Evolutionary conservation across 2,888 invertebrate genomes (phyloP).

Genomic region (Phania funesta): DNA sequence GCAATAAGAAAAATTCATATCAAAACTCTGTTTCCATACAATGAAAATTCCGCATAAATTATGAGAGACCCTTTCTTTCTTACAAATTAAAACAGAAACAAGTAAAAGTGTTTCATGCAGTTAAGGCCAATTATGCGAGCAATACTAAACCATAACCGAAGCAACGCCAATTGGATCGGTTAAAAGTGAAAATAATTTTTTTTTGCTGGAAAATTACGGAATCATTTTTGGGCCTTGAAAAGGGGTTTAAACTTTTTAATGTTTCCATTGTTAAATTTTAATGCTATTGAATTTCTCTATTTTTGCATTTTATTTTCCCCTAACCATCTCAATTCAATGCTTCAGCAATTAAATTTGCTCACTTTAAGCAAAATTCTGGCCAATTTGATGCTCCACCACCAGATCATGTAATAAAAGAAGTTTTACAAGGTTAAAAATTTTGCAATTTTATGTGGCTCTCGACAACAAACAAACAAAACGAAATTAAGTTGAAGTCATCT

Average conservation of each 20-base stretch:
- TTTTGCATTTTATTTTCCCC: neutral
- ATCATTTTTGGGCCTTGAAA: neutral
- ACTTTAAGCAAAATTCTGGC: neutral
- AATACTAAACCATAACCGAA: too few relatives aligned
- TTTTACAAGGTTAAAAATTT: conserved; percentile 75
- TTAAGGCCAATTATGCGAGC: too few relatives aligned
- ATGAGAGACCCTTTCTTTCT: too few relatives aligned
- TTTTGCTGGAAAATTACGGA: too few relatives aligned
- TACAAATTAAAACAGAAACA: neutral
- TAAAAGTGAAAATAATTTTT: too few relatives aligned
- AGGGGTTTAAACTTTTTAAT: neutral
- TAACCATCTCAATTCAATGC: neutral
- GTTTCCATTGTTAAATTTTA: neutral
- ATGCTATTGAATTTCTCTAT: conserved; percentile 18
- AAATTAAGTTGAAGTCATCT: conserved; percentile 13
- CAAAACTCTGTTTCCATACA: too few relatives aligned
- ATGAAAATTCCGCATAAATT: too few relatives aligned
- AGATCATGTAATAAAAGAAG: conserved; percentile 69
- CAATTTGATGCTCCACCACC: conserved; percentile 31
- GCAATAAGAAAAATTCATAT: too few relatives aligned
- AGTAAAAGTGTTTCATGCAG: conserved; percentile 9
- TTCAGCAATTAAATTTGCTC: conserved; percentile 17
- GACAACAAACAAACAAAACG: conserved; percentile 14
- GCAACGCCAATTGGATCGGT: too few relatives aligned
- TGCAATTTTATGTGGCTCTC: conserved; percentile 60